phyloP scores from a whole-genome alignment of 53 echinoderm and acorn worm genomes.

The Glandiceps talaboti region DNA sequence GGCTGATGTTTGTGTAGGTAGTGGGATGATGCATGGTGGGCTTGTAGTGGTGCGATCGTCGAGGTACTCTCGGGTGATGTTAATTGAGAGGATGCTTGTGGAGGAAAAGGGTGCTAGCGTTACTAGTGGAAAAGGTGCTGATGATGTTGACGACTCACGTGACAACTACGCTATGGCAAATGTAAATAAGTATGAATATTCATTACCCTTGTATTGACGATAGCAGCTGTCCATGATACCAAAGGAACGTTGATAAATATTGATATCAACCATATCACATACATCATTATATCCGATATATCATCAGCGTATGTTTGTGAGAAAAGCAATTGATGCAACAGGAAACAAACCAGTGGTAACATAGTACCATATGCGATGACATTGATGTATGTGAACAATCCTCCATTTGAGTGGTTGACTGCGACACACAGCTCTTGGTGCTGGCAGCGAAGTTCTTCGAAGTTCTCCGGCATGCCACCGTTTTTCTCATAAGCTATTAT shows the following conservation, averaged over 20 bases:
- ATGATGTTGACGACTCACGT: too few relatives aligned
- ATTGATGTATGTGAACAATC: constrained; percentile 62
- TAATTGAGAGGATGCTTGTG: too few relatives aligned
- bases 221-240: constrained; percentile 71
- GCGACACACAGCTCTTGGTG: constrained; percentile 59
- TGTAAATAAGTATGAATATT: too few relatives aligned
- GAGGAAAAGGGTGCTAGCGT: too few relatives aligned
- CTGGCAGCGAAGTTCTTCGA: constrained; percentile 67
- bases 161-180: too few relatives aligned
- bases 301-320: constrained; percentile 13
- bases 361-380: constrained; percentile 63
- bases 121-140: too few relatives aligned
- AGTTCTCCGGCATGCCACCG: constrained; percentile 46
- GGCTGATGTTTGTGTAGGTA: too few relatives aligned
- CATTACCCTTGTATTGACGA: constrained; percentile 54
- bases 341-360: constrained; percentile 72
- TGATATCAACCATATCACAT: constrained; percentile 51
- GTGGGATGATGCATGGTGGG: too few relatives aligned
- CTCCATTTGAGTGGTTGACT: constrained; percentile 34
- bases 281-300: constrained; percentile 48
- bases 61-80: too few relatives aligned
- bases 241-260: constrained; percentile 75
- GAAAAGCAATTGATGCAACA: constrained; percentile 56
- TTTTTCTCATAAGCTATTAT: constrained; percentile 15
- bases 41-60: too few relatives aligned